phyloP scores from a whole-genome alignment of 2,113 vertebrate genomes.

The Coryphaenoides rupestris region DNA sequence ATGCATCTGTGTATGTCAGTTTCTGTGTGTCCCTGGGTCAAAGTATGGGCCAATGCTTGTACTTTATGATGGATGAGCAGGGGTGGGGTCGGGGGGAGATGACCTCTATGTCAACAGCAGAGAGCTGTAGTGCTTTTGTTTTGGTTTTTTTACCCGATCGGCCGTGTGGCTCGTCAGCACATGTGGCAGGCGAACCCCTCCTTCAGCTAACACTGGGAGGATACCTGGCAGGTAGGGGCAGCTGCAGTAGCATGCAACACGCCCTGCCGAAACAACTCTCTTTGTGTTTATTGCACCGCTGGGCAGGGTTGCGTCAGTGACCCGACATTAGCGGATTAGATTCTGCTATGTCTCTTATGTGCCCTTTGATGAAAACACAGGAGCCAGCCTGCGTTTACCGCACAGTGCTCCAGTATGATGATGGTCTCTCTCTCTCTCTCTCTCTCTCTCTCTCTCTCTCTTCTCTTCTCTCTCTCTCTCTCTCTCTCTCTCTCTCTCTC shows the following conservation, averaged over 20 bases:
- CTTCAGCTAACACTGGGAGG: slow-evolving; percentile 27
- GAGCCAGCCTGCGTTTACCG: not conserved
- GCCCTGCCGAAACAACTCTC: slow-evolving; percentile 53
- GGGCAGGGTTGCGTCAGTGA: slow-evolving; percentile 3
- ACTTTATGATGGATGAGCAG: not conserved
- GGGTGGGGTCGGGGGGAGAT: not conserved
- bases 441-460: too few species aligned
- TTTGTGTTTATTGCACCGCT: slow-evolving; percentile 6
- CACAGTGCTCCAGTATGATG: not conserved
- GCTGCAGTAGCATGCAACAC: slow-evolving; percentile 29
- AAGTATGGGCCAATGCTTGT: not conserved
- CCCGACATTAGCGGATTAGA: not conserved
- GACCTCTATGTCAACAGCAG: slow-evolving; percentile 5
- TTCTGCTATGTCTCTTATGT: not conserved
- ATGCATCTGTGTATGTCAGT: slow-evolving; percentile 6
- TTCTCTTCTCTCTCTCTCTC: too few species aligned
- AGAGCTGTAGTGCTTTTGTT: slow-evolving; percentile 21
- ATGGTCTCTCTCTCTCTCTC: not conserved
- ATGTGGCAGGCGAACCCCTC: slow-evolving; percentile 21
- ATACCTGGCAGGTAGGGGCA: slow-evolving; percentile 24
- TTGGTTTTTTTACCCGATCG: too few species aligned
- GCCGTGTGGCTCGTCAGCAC: not conserved
- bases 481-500: too few species aligned
- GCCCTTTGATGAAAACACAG: slow-evolving; percentile 33
- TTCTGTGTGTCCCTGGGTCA: not conserved